These are phyloP conservation scores for Patella vulgata DNA, from an alignment of 1,140 invertebrate genomes.

Conservation along the genomic window DNA sequence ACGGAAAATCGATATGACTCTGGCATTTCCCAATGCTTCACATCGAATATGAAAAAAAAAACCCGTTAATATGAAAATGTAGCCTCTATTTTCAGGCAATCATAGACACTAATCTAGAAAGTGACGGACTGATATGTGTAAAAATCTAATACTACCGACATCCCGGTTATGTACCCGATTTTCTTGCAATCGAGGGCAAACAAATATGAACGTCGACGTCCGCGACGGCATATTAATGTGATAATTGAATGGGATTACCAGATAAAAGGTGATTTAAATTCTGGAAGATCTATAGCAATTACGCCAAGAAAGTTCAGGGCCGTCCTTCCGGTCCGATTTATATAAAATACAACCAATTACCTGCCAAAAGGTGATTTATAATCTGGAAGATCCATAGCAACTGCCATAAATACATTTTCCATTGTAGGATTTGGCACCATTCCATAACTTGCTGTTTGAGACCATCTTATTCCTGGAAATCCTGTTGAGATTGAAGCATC, in stretches of 20 bases:
- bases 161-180: no score
- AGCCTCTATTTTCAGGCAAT: no score
- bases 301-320: neutral
- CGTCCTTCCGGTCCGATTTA: neutral
- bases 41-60: no score
- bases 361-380: constrained; percentile 25
- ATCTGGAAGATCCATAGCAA: constrained; percentile 40
- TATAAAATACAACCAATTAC: neutral
- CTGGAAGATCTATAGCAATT: neutral
- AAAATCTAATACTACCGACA: no score
- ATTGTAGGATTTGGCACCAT: constrained; percentile 32
- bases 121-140: no score
- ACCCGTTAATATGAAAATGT: no score
- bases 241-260: neutral
- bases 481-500: neutral
- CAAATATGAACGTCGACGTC: no score
- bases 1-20: no score
- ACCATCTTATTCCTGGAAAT: constrained; percentile 36
- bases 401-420: constrained; percentile 37
- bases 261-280: neutral
- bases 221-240: no score
- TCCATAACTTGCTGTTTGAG: constrained; percentile 39
- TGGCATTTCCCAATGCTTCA: no score
- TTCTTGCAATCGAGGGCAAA: no score
- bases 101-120: no score